Percentiles rank a stretch among this genome's conserved stretches.
Conservation (phyloP, 2,888 invertebrate species). For the Endomychus coccineus region DNA sequence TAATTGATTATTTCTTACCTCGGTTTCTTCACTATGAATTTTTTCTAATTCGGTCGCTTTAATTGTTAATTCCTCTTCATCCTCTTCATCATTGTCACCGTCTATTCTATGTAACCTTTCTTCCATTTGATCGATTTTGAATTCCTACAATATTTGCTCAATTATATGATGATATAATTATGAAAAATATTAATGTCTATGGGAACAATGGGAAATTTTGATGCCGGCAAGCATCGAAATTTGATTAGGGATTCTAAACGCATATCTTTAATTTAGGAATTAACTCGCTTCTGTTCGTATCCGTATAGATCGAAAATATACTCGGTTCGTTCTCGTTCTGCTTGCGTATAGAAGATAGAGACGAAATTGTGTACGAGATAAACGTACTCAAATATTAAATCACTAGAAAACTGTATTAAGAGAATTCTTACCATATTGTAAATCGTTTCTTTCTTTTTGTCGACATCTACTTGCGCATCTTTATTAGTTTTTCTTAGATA, state of each 20-base stretch:
- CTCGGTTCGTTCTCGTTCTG: too few relatives aligned
- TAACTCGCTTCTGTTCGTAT: too few relatives aligned
- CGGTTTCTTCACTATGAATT: constrained; percentile 40
- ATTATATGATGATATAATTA: background rate
- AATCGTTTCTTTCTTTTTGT: constrained; percentile 51
- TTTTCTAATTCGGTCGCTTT: constrained; percentile 46
- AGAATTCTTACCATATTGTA: constrained; percentile 55
- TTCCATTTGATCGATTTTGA: constrained; percentile 43
- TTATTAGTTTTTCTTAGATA: constrained; percentile 46
- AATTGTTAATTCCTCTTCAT: constrained; percentile 33
- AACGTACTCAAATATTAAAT: too few relatives aligned
- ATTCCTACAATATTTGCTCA: constrained; percentile 31
- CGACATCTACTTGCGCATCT: constrained; percentile 45
- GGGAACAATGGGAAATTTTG: too few relatives aligned
- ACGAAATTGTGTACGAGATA: too few relatives aligned
- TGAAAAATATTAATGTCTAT: background rate
- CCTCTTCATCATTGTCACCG: constrained; percentile 33
- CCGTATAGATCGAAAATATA: too few relatives aligned
- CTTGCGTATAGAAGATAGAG: too few relatives aligned
- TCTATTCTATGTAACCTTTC: constrained; percentile 39
- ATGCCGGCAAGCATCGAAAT: too few relatives aligned
- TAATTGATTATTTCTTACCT: too few relatives aligned
- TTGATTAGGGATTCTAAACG: too few relatives aligned
- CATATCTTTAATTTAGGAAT: too few relatives aligned
- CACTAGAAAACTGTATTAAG: too few relatives aligned